phyloP scores from a whole-genome alignment of 2,113 vertebrate species.

The Myiopsitta monachus region DNA sequence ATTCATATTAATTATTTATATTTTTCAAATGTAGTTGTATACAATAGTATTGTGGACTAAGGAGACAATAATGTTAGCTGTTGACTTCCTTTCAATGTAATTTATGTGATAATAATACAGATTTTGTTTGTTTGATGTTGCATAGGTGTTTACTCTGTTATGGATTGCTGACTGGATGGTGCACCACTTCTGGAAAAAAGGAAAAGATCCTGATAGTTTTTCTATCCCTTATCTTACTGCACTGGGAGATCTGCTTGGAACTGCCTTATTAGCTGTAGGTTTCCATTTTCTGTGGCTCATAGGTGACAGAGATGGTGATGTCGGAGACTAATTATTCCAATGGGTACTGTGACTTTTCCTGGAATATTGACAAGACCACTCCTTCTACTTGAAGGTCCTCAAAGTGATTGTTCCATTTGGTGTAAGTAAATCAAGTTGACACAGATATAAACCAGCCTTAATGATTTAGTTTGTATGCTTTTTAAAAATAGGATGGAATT shows the following conservation, averaged over 20 bases:
- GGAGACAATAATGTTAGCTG: background rate
- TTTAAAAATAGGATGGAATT: background rate
- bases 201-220: constrained; percentile 96
- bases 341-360: background rate
- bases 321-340: constrained; percentile 82
- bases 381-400: constrained; percentile 18
- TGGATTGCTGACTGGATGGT: constrained; percentile 98
- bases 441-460: constrained; percentile 69
- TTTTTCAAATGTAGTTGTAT: background rate
- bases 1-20: background rate
- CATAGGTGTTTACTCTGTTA: constrained; percentile 87
- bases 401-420: background rate
- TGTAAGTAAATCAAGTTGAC: constrained; percentile 14
- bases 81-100: background rate
- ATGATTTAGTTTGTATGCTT: background rate
- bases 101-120: background rate
- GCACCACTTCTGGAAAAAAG: constrained; percentile 92
- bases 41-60: background rate
- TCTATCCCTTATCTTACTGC: constrained; percentile 97
- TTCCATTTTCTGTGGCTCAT: constrained; percentile 97
- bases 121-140: constrained; percentile 11
- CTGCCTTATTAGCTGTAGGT: constrained; percentile 88
- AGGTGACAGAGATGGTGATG: constrained; percentile 93
- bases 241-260: constrained; percentile 92
- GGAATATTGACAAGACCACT: background rate